Evolutionary conservation across 2,888 invertebrate species (phyloP).

Genomic region (Pseudococcus longispinus): DNA sequence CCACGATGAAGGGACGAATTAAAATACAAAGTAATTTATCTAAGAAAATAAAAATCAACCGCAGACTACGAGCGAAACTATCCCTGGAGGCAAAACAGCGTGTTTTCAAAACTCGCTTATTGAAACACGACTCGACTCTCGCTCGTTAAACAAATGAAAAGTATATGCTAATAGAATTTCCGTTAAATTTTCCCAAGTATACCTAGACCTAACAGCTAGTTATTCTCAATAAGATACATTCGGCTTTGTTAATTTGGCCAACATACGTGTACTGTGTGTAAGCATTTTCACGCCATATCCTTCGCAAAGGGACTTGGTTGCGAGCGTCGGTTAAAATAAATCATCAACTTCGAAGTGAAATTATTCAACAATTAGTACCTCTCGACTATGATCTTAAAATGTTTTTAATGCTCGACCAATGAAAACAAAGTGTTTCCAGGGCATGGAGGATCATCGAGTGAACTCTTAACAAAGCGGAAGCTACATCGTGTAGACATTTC

Average conservation of each 20-base stretch:
- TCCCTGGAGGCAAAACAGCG: background rate
- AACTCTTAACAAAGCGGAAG: background rate
- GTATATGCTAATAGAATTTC: background rate
- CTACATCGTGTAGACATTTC: background rate
- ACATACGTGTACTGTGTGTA: background rate
- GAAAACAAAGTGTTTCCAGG: background rate
- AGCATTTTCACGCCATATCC: background rate
- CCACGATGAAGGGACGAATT: background rate
- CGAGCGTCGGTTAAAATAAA: background rate
- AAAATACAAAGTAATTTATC: slow-evolving; percentile 6
- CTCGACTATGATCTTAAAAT: background rate
- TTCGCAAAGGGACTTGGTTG: background rate
- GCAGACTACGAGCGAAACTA: background rate
- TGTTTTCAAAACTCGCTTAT: background rate
- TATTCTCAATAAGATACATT: background rate
- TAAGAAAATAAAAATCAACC: background rate
- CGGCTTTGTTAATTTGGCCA: background rate
- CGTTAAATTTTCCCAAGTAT: background rate
- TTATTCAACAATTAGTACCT: background rate
- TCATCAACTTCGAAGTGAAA: background rate
- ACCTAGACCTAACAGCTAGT: background rate
- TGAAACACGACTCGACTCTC: background rate
- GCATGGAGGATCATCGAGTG: background rate
- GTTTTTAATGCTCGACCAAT: background rate
- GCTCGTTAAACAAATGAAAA: background rate